Base-by-base conservation (phyloP, 2,113 vertebrate species). In the Tragulus kanchil region DNA sequence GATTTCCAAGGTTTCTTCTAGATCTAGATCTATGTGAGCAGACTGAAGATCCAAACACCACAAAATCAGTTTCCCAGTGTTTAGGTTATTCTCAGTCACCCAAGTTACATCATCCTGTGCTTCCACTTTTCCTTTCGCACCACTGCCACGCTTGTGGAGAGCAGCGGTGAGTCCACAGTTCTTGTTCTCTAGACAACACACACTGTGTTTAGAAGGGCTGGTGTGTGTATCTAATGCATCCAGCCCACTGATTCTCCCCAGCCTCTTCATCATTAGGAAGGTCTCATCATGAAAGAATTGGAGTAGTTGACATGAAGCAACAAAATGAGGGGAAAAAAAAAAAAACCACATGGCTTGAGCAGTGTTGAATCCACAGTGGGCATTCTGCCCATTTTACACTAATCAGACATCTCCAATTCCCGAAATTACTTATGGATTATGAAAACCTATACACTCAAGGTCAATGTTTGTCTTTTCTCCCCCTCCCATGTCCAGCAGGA, bases 201-300 rank as follows among this genome's bases (percentile, higher is more conserved):
- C 5, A 4, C 8, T 21, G 4, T 36, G 36, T 36, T 36, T 36
- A 36, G 36, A 36, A 36, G 36, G 36, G 36, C 36, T 36, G 36
- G 36, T 36, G 36, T 0, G 2, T 2, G 15, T 26, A 14, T 4
- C 62, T 52, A 8, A 0, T 0, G 11, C 6, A 13, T 59, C 83
- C 8, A 13, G 0, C 13, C 26, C 26, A 8, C 1, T 1, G 36
- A 50, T 8, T 28, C 75, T 15, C 3, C n/a, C 16, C 52, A 5
- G 10, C 7, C 54, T 61, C 9, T 19, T 26, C 13, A 42, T 62
- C 78, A 4, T 28, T 8, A 79, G 45, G 86, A 48, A 89, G 17
- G 58, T 21, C 59, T 28, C 2, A 8, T 14, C 61, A 0, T 50
- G 8, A 58, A 19, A 7, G 25, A 14, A 28, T n/a, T 52, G 17